A percentile compares a stretch with the other conserved stretches of the same genome.
Evolutionary conservation across 2,797 vertebrate species (phyloP).

Genomic region (Tympanoctomys barrerae): DNA sequence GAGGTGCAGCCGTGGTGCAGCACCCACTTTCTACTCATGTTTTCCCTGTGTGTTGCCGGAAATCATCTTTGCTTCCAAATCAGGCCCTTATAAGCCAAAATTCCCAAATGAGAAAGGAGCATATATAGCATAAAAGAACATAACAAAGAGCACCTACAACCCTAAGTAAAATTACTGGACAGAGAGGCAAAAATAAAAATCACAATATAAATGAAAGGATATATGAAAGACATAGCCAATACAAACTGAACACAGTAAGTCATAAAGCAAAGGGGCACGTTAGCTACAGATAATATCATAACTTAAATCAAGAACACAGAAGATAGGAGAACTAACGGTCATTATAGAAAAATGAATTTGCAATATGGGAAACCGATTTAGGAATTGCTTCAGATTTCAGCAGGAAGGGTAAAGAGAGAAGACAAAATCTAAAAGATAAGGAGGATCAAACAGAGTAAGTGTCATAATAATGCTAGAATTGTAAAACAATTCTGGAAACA

Average conservation of each 20-base stretch:
- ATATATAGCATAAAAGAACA: not conserved
- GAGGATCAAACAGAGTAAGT: not conserved
- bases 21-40: not conserved
- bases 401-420: not conserved
- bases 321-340: not conserved
- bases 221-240: not conserved
- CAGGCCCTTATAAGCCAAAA: not conserved
- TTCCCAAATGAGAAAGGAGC: not conserved
- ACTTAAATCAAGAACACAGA: not conserved
- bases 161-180: not conserved
- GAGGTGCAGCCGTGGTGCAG: not conserved
- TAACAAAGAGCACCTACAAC: not conserved
- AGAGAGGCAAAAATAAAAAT: not conserved
- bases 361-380: not conserved
- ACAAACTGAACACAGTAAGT: not conserved
- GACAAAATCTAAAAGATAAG: not conserved
- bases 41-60: not conserved
- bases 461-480: not conserved
- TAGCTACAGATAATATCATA: not conserved
- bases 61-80: not conserved
- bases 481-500: not conserved
- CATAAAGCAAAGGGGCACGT: not conserved
- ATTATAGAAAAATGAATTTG: conserved; percentile 33
- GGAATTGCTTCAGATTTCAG: not conserved
- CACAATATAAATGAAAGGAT: not conserved